Evolutionary conservation across 2,888 invertebrate species (phyloP).

Genomic region (Tachystola acroxantha): DNA sequence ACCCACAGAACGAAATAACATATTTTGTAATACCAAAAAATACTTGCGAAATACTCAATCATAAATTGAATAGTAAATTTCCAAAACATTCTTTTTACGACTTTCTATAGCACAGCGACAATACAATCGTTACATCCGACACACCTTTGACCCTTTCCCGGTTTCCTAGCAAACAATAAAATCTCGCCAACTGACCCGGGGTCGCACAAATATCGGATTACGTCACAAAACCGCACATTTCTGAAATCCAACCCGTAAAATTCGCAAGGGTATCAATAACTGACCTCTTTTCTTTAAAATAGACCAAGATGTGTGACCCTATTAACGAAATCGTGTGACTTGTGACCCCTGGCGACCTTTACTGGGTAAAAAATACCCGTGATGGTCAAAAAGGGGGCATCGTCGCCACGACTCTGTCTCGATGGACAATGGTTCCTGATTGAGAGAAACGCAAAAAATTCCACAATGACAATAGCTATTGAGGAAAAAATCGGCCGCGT

Average conservation of each 20-base stretch:
- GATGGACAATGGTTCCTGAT: constrained; percentile 64
- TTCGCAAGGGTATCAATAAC: constrained; percentile 41
- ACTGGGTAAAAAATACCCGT: constrained; percentile 17
- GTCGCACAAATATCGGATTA: constrained; percentile 64
- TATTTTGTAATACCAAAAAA: too few species aligned
- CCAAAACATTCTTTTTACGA: too few species aligned
- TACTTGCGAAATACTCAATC: too few species aligned
- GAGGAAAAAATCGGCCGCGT: constrained; percentile 17
- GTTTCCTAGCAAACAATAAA: neutral
- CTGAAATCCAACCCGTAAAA: constrained; percentile 38
- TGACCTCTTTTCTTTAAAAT: constrained; percentile 46
- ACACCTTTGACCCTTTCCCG: neutral
- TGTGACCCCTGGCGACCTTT: constrained; percentile 42
- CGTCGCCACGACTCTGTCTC: constrained; percentile 40
- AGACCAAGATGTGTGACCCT: constrained; percentile 27
- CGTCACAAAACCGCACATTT: constrained; percentile 49
- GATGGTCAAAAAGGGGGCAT: constrained; percentile 55
- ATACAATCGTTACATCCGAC: neutral
- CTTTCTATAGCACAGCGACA: too few species aligned
- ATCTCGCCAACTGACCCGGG: constrained; percentile 45
- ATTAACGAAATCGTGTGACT: constrained; percentile 38
- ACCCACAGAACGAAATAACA: too few species aligned
- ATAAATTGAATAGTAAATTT: too few species aligned
- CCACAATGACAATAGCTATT: constrained; percentile 16
- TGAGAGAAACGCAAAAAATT: constrained; percentile 44